Evolutionary conservation across 2,797 vertebrate genomes (phyloP).

Genomic region (Hyperoplus immaculatus): DNA sequence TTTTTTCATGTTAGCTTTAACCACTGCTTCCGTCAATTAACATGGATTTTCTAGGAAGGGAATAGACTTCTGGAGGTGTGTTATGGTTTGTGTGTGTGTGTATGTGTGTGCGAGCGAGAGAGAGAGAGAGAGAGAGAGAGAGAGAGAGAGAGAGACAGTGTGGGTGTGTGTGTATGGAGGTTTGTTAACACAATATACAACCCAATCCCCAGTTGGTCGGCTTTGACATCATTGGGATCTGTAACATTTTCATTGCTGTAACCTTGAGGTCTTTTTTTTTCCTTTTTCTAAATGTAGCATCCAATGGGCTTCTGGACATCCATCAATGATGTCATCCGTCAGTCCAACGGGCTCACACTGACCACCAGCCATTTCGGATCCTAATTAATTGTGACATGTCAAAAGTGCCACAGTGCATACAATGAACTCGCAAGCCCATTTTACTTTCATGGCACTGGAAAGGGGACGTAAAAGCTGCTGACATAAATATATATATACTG

Average conservation of each 20-base stretch:
- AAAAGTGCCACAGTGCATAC: constrained; percentile 4
- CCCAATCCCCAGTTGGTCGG: constrained; percentile 6
- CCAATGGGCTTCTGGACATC: constrained; percentile 2
- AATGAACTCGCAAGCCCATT: not conserved
- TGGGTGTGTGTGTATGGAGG: constrained; percentile 5
- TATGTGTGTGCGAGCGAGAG: too few species aligned
- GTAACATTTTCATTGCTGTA: constrained; percentile 14
- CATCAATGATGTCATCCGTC: constrained; percentile 27
- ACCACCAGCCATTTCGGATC: not conserved
- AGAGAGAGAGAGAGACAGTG: not conserved
- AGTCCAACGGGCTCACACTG: constrained; percentile 9
- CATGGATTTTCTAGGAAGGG: constrained; percentile 44
- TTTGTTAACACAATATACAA: constrained; percentile 28
- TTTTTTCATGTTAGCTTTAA: constrained; percentile 43
- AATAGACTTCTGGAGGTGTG: constrained; percentile 3
- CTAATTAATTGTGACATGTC: constrained; percentile 27
- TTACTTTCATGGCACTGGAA: not conserved
- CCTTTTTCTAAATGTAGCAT: not conserved
- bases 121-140: too few species aligned
- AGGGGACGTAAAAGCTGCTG: not conserved
- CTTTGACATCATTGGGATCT: constrained; percentile 10
- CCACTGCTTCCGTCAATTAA: constrained; percentile 58
- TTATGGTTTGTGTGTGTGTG: not conserved
- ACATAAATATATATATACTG: not conserved
- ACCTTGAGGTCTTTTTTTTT: not conserved